Base-by-base conservation (phyloP, 2,113 vertebrate species). In the Vombatus ursinus region DNA sequence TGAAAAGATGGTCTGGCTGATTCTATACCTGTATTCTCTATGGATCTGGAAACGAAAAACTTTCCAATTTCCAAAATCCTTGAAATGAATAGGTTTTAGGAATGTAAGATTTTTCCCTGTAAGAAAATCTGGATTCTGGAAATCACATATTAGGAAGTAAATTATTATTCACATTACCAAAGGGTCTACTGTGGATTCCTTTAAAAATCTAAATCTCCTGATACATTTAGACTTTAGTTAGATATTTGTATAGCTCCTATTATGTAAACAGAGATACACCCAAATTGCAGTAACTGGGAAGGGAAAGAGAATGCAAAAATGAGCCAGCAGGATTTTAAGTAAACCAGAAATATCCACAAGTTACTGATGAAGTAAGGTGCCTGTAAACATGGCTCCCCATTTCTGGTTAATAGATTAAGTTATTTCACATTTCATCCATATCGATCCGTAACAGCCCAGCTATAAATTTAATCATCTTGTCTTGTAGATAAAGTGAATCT, bases 341-440 rank as follows among this genome's bases (percentile, higher is more conserved):
- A 6, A 50, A 49, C 19, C 92, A 61, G 50, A 93, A 89, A 77
- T 10, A 25, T 8, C 49, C 14, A 0, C 2, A 23, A 84, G 91
- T 89, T 53, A 23, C 9, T 49, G 50, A 16, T 3, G 1, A 14
- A 2, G 2, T 10, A 26, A 19, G 24, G 26, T 47, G 50, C 54
- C 44, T 3, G 5, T 23, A 49, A 50, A 53, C 31, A 90, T 50
- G 31, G 44, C 50, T 77, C 0, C 52, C 37, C 50, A n/a, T 84
- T 94, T 95, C 93, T 93, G 44, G 8, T 37, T 6, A 48, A 89
- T 37, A 25, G 61, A 26, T 92, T n/a, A 77, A 90, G 68, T 48
- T 92, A 50, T 92, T 95, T 91, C 96, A n/a, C 44, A 77, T 97
- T 94, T 93, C 94, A 93, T 96, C 94, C 96, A 26, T 95, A 93